A percentile compares a stretch with the other conserved stretches of the same genome.
Evolutionary conservation across 2,113 vertebrate genomes (phyloP).

Genomic region (Aspidoscelis tigris): DNA sequence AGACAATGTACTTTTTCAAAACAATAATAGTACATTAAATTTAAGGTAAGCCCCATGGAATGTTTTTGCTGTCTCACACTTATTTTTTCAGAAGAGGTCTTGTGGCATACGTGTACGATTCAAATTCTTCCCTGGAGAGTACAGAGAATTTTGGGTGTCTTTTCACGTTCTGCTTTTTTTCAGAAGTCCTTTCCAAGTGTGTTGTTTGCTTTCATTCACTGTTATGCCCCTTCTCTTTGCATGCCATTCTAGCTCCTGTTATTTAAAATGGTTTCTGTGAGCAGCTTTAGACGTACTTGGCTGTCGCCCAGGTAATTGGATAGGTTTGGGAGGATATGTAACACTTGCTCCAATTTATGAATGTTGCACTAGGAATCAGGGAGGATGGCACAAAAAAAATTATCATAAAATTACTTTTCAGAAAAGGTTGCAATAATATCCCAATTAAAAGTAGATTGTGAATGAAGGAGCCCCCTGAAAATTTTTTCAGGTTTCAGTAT

Average conservation of each 20-base stretch:
- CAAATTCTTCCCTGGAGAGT: not conserved
- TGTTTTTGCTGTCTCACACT: not conserved
- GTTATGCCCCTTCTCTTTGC: not conserved
- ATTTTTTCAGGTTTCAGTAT: too few relatives aligned
- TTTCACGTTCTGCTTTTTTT: not conserved
- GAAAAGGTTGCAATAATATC: rapidly evolving
- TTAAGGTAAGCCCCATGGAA: too few relatives aligned
- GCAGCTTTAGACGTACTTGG: not conserved
- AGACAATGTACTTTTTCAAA: too few relatives aligned
- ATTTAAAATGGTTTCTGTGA: not conserved
- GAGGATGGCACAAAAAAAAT: not conserved
- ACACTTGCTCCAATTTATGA: not conserved
- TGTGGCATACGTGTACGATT: not conserved
- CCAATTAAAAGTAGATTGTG: not conserved
- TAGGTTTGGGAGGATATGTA: not conserved
- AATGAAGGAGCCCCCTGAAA: not conserved
- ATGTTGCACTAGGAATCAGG: not conserved
- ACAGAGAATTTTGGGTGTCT: not conserved
- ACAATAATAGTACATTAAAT: too few relatives aligned
- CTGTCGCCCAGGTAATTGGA: not conserved
- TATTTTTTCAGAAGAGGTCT: not conserved
- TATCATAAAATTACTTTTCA: not conserved
- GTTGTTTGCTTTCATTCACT: slow-evolving; percentile 15
- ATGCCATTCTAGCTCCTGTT: not conserved
- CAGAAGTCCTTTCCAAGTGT: not conserved